Evolutionary conservation across 2,797 vertebrate genomes (phyloP).

Genomic region (Synanceia verrucosa): DNA sequence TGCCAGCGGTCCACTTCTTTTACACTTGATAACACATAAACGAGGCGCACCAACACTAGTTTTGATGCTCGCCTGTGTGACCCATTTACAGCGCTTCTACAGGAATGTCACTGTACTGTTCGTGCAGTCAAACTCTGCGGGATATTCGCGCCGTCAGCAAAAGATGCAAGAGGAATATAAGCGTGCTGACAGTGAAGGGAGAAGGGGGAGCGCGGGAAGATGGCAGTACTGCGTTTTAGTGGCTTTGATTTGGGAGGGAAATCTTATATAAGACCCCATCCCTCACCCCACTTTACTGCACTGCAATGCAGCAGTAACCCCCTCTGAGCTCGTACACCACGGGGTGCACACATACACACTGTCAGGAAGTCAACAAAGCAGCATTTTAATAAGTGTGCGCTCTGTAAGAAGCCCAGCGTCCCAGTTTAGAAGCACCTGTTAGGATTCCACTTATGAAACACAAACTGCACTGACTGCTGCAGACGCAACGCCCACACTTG

Average conservation of each 20-base stretch:
- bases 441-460: slow-evolving; percentile 27
- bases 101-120: too few relatives aligned
- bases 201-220: background rate
- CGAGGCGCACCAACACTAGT: background rate
- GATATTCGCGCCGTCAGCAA: slow-evolving; percentile 1
- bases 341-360: background rate
- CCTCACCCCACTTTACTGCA: slow-evolving; percentile 60
- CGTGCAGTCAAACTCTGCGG: background rate
- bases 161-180: background rate
- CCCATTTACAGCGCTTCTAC: too few relatives aligned
- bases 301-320: slow-evolving; percentile 79
- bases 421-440: slow-evolving; percentile 51
- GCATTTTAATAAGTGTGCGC: background rate
- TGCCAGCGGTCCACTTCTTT: too few relatives aligned
- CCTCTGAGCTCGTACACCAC: slow-evolving; percentile 55
- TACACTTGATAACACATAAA: background rate
- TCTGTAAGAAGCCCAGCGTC: background rate
- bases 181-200: slow-evolving; percentile 22
- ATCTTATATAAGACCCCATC: slow-evolving; percentile 75
- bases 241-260: slow-evolving; percentile 67
- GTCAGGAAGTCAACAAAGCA: slow-evolving; percentile 13
- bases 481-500: slow-evolving; percentile 55
- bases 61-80: background rate
- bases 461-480: slow-evolving; percentile 25
- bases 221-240: slow-evolving; percentile 45